A percentile compares a stretch with the other conserved stretches of the same genome.
Conservation (phyloP, 2,888 invertebrate species). For the Eurois occulta region DNA sequence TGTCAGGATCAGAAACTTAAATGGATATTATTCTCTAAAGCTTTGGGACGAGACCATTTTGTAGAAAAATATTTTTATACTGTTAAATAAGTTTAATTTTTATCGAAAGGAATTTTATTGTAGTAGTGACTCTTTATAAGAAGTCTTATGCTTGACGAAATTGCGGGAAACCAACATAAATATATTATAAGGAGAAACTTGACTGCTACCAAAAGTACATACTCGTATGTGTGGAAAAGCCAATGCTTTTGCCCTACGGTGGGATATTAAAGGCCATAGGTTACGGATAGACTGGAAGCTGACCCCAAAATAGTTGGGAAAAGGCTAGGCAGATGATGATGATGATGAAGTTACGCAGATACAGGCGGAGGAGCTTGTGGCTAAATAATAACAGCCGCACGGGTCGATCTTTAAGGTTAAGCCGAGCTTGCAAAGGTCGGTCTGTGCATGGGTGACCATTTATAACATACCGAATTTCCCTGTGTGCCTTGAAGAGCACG, state of each 20-base stretch:
- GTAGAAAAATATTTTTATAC: conserved; percentile 2
- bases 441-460: not conserved
- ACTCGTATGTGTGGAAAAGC: not conserved
- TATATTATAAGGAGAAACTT: not conserved
- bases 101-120: not conserved
- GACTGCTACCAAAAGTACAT: not conserved
- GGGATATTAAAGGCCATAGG: not conserved
- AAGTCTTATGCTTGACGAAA: not conserved
- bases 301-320: no score
- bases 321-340: no score
- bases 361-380: no score
- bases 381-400: no score
- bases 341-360: no score
- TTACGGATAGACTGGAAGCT: no score
- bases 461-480: not conserved
- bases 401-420: not conserved
- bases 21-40: conserved; percentile 39
- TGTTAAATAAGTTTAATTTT: not conserved
- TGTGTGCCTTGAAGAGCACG: not conserved
- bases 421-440: not conserved
- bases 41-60: conserved; percentile 22
- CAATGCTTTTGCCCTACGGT: not conserved
- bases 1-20: conserved; percentile 52
- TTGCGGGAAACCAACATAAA: not conserved
- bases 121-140: not conserved